phyloP scores from a whole-genome alignment of 2,113 vertebrate genomes.

The Corythornis cristatus region DNA sequence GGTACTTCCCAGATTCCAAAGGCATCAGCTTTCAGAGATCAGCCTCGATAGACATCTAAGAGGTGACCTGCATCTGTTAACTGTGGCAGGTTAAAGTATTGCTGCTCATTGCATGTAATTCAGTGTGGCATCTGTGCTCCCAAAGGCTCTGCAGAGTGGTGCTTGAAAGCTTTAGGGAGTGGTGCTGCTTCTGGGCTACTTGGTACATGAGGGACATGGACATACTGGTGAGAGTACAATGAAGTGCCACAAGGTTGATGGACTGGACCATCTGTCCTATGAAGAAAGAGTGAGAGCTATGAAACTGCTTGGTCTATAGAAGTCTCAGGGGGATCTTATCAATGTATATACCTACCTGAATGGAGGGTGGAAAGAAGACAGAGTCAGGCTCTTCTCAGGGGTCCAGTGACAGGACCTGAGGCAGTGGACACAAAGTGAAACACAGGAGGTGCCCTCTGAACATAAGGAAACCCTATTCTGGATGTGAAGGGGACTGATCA shows the following conservation, averaged over 20 bases:
- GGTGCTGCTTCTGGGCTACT: neutral
- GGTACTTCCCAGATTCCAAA: neutral
- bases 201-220: neutral
- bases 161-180: neutral
- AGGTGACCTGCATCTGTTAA: neutral
- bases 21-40: neutral
- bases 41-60: neutral
- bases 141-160: neutral
- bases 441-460: neutral
- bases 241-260: neutral
- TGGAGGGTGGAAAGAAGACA: neutral
- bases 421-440: neutral
- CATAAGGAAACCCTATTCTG: neutral
- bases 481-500: neutral
- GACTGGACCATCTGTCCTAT: neutral
- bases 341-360: neutral
- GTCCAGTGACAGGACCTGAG: neutral
- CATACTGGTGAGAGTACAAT: neutral
- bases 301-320: neutral
- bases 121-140: neutral
- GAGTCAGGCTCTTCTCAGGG: neutral
- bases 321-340: neutral
- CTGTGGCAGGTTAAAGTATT: neutral
- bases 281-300: neutral
- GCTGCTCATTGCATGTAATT: neutral